phyloP scores from a whole-genome alignment of 2,797 vertebrate species.

The Podargus strigoides region DNA sequence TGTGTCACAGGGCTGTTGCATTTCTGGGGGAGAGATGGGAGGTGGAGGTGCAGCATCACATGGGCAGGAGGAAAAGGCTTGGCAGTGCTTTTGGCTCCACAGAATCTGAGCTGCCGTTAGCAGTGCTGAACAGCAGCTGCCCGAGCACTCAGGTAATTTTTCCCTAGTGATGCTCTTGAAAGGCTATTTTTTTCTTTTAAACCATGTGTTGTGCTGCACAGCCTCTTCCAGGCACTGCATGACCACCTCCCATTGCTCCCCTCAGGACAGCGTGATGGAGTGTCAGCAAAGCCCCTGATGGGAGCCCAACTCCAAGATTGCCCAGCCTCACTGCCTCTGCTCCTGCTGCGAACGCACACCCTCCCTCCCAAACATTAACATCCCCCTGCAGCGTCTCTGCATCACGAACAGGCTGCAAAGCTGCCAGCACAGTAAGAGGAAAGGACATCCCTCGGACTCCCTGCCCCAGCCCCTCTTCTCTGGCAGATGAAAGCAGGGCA shows the following conservation, averaged over 20 bases:
- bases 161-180: background rate
- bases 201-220: background rate
- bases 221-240: background rate
- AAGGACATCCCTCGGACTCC: background rate
- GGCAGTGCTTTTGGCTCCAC: background rate
- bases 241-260: background rate
- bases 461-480: background rate
- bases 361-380: accelerated
- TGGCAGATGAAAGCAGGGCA: background rate
- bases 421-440: background rate
- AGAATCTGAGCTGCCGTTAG: background rate
- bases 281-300: accelerated
- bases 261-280: accelerated
- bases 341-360: accelerated
- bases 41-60: background rate
- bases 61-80: background rate
- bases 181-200: background rate
- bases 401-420: background rate
- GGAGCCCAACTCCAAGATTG: background rate
- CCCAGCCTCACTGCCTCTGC: no score
- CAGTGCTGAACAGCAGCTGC: background rate
- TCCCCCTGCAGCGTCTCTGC: background rate
- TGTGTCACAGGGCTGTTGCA: background rate
- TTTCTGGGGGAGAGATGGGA: background rate
- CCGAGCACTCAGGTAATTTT: background rate